These are phyloP conservation scores for Hypocryptadius cinnamomeus DNA, from an alignment of 2,113 vertebrate species.

Conservation along the genomic window DNA sequence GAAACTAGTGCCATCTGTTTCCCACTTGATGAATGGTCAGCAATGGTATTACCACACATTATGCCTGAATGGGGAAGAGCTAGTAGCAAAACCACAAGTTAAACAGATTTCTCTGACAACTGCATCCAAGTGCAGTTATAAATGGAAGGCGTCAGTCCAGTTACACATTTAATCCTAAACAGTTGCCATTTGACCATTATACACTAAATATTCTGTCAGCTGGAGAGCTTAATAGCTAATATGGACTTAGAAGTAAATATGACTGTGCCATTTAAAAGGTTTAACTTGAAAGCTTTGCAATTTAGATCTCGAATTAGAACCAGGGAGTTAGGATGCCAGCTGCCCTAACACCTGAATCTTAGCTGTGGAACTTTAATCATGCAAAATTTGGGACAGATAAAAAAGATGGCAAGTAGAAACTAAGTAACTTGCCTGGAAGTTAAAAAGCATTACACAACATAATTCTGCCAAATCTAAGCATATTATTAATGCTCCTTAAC, in stretches of 20 bases:
- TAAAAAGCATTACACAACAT: neutral
- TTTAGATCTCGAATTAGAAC: neutral
- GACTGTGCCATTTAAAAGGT: neutral
- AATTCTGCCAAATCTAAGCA: neutral
- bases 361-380: neutral
- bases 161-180: constrained; percentile 22
- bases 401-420: neutral
- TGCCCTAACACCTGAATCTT: neutral
- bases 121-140: neutral
- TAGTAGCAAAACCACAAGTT: constrained; percentile 29
- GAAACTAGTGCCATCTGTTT: constrained; percentile 58
- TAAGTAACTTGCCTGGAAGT: neutral
- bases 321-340: neutral
- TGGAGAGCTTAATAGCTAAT: neutral
- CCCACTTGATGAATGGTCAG: constrained; percentile 56
- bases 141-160: constrained; percentile 9
- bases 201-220: constrained; percentile 7
- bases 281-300: neutral
- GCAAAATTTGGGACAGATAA: neutral
- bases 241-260: neutral
- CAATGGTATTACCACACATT: neutral
- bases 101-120: constrained; percentile 43
- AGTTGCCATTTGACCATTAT: constrained; percentile 33
- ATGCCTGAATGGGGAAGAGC: constrained; percentile 1
- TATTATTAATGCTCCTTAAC: neutral